Conservation (phyloP, 2,797 vertebrate genomes). For the Sparidentex hasta region DNA sequence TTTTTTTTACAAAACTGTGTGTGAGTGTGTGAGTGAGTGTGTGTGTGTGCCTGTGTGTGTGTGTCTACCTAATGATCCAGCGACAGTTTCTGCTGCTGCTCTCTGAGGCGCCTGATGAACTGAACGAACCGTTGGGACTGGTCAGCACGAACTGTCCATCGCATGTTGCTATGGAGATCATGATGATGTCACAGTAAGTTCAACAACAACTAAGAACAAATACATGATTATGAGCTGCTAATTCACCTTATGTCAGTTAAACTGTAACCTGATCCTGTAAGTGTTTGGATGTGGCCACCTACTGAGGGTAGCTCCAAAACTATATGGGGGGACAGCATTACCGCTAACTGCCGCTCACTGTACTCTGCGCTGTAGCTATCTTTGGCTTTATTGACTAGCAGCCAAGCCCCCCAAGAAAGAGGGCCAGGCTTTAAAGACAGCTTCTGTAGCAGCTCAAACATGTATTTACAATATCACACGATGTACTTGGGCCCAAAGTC, state of each 20-base stretch:
- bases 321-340: no score
- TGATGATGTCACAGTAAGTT: conserved; percentile 7
- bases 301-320: no score
- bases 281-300: no score
- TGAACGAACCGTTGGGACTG: conserved; percentile 87
- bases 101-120: conserved; percentile 84
- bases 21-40: neutral
- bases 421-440: no score
- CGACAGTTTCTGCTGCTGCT: conserved; percentile 82
- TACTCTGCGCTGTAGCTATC: no score
- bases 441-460: no score
- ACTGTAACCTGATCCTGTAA: neutral
- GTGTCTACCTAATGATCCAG: conserved; percentile 91
- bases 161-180: conserved; percentile 88
- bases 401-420: no score
- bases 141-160: conserved; percentile 91
- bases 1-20: neutral
- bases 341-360: no score
- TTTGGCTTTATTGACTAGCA: no score
- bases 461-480: no score
- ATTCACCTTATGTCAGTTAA: no score
- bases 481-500: no score
- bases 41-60: neutral
- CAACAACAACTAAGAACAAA: neutral
- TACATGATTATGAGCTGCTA: neutral